Evolutionary conservation across 2,113 vertebrate species (phyloP).

Genomic region (Gambusia affinis): DNA sequence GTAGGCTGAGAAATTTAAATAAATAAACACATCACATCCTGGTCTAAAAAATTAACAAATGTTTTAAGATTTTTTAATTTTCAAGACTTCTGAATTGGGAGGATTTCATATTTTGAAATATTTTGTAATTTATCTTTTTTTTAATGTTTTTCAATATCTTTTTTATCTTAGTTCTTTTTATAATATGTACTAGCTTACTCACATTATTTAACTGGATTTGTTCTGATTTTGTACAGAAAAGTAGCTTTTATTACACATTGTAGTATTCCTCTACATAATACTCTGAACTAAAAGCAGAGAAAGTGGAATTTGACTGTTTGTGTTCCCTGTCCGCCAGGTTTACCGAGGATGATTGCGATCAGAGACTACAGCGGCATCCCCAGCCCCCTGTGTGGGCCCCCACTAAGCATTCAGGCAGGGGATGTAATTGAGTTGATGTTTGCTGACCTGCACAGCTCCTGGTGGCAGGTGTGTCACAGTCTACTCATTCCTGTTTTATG

Average conservation of each 20-base stretch:
- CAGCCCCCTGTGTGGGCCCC: slow-evolving; percentile 81
- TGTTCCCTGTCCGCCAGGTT: slow-evolving; percentile 75
- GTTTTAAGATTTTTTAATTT: background rate
- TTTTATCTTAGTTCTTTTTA: background rate
- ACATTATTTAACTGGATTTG: background rate
- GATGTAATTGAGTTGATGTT: slow-evolving; percentile 90
- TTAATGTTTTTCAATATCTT: too few relatives aligned
- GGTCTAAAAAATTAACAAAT: background rate
- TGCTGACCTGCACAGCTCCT: slow-evolving; percentile 89
- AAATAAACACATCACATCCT: too few relatives aligned
- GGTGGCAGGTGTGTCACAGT: slow-evolving; percentile 90
- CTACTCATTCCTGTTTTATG: slow-evolving; percentile 42
- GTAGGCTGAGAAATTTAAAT: too few relatives aligned
- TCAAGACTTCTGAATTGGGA: background rate
- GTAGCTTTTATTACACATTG: background rate
- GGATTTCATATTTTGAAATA: background rate
- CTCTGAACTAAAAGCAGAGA: slow-evolving; percentile 1
- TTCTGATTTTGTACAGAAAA: background rate
- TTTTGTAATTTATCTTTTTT: background rate
- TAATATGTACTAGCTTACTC: background rate
- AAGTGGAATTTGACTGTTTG: slow-evolving; percentile 15
- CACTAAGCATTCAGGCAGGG: slow-evolving; percentile 85
- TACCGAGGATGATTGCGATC: slow-evolving; percentile 93
- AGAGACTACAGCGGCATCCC: slow-evolving; percentile 87
- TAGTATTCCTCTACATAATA: background rate